Base-by-base conservation (phyloP, 2,797 vertebrate species). In the Hippocampus kuda region DNA sequence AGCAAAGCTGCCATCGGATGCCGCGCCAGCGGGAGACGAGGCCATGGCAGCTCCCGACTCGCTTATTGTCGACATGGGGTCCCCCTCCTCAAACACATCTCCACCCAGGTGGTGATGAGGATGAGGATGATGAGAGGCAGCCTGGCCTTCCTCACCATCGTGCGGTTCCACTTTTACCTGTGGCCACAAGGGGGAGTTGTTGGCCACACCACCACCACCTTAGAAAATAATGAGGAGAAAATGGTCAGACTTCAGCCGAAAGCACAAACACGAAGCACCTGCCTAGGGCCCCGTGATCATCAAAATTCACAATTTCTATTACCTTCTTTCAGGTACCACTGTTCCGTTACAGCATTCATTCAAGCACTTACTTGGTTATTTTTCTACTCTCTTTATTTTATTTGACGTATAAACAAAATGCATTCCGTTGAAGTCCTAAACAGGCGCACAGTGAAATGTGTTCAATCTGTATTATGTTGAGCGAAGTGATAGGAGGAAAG, bases 91-190 rank as follows among this genome's bases (percentile, higher is more conserved):
- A 4, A 99, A 99, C 69, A 98, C 95, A 2, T 98, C 95, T 0
- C 93, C 93, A 5, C 94, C 92, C 73, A 98, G 83, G 5, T 91
- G 87, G 66, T 86, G 86, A 2, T 85, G 85, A 1, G 84, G 84
- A 44, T 79, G 83, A 38, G 79, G 82, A n/a, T 83, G 95, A 48
- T 83, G 95, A 18, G 92, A 89, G 0, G 92, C 82, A 0, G 89
- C 91, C 20, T 92, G 93, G 73, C 91, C 88, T 67, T 98, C 97
- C 60, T 98, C 96, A 0, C 85, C 91, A 12, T 98, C 97, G 75
- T 97, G 96, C 0, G 96, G 96, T 75, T 99, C 97, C 90, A 98
- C 94, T 83, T 99, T 99, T 1, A 99, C 96, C 46, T 95, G 96
- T 0, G 93, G 95, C 97, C 97, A 99, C 71, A 98, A 86, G 0